phyloP scores from a whole-genome alignment of 2,113 vertebrate genomes.

The Chloropsis hardwickii region DNA sequence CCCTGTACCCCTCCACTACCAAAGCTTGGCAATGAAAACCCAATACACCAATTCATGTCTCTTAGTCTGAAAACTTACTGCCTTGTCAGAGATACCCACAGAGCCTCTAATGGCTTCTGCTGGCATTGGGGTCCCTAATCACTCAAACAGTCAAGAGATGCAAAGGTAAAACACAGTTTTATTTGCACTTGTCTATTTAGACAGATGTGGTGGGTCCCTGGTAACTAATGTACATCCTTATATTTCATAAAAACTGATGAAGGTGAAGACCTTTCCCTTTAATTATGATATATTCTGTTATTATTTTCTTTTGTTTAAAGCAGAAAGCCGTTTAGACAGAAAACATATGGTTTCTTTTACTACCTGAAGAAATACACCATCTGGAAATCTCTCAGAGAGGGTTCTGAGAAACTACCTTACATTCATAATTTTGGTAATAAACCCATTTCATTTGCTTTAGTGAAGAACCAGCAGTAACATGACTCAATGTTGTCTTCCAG shows the following conservation, averaged over 20 bases:
- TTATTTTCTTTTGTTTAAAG: not conserved
- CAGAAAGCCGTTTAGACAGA: not conserved
- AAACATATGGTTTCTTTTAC: slow-evolving; percentile 11
- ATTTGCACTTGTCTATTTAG: not conserved
- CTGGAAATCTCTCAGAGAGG: not conserved
- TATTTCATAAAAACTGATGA: not conserved
- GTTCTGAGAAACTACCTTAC: not conserved
- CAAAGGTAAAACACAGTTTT: not conserved
- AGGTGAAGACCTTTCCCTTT: not conserved
- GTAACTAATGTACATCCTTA: not conserved
- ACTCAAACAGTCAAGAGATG: not conserved
- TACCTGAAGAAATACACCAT: slow-evolving; percentile 16
- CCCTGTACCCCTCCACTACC: fast-evolving
- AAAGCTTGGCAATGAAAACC: not conserved
- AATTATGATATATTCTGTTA: not conserved
- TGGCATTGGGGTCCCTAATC: not conserved
- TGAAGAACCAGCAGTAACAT: not conserved
- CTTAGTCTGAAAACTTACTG: not conserved
- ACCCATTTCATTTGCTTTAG: not conserved
- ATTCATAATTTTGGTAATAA: slow-evolving; percentile 20
- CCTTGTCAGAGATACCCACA: not conserved
- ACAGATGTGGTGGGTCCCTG: not conserved
- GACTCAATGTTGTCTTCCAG: not conserved
- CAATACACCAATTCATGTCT: not conserved
- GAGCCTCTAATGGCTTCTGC: not conserved